Evolutionary conservation across 2,113 vertebrate species (phyloP).

Genomic region (Cervus canadensis): DNA sequence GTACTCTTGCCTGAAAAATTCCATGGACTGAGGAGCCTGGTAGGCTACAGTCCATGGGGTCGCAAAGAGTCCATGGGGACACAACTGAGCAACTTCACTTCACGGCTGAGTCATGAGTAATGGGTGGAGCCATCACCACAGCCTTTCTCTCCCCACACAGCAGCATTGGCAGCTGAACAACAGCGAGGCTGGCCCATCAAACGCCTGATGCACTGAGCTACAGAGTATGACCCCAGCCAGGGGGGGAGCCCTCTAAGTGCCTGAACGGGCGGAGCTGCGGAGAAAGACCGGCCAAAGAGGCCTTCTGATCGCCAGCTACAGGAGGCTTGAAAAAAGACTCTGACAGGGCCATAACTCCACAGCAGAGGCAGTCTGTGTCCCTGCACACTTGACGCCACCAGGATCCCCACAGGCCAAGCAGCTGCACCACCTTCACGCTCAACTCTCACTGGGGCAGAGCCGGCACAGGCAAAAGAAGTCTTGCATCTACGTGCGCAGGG

Average conservation of each 20-base stretch:
- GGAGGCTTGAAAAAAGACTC: accelerated
- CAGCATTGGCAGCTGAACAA: neutral
- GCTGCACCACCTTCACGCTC: neutral
- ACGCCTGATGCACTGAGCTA: neutral
- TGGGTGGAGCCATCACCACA: neutral
- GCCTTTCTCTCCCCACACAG: neutral
- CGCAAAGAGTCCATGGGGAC: too few species aligned
- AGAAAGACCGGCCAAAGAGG: neutral
- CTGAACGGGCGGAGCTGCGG: accelerated
- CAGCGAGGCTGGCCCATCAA: neutral
- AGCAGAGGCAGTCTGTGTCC: neutral
- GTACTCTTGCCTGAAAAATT: too few species aligned
- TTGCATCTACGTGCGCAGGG: neutral
- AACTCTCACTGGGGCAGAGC: neutral
- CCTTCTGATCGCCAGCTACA: neutral
- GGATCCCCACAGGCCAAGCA: neutral
- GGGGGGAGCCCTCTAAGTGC: neutral
- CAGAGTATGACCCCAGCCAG: neutral
- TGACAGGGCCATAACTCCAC: neutral
- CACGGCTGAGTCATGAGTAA: neutral
- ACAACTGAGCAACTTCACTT: too few species aligned
- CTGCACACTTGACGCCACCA: neutral
- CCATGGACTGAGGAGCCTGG: too few species aligned
- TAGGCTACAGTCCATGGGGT: too few species aligned
- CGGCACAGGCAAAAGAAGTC: neutral